A percentile compares a stretch with the other conserved stretches of the same genome.
phyloP scores from a whole-genome alignment of 2,888 invertebrate genomes.

The Nomada lathburiana region DNA sequence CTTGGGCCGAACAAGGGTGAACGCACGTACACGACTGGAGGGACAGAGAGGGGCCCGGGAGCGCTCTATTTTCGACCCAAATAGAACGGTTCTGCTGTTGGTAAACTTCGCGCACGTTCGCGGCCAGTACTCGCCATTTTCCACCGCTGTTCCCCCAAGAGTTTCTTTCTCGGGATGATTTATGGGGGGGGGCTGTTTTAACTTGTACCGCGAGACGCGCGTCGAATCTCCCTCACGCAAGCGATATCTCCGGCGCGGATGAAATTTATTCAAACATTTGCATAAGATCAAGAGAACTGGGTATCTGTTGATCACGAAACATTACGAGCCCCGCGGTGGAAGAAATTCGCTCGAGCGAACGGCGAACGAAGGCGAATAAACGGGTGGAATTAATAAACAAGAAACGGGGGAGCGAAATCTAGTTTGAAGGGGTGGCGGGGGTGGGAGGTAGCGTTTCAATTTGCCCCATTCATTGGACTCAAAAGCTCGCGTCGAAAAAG shows the following conservation, averaged over 20 bases:
- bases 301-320: no score
- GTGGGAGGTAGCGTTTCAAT: slow-evolving; percentile 37
- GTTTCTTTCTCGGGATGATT: background rate
- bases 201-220: background rate
- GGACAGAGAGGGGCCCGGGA: slow-evolving; percentile 41
- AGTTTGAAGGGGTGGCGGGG: no score
- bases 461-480: slow-evolving; percentile 34
- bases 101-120: slow-evolving; percentile 67
- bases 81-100: slow-evolving; percentile 72
- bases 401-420: no score
- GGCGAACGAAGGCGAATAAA: no score
- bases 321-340: no score
- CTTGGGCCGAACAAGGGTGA: slow-evolving; percentile 80
- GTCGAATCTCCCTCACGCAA: background rate
- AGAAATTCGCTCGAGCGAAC: no score
- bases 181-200: background rate
- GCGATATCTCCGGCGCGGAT: background rate
- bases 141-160: background rate
- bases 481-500: slow-evolving; percentile 42
- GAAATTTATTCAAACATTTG: no score
- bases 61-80: slow-evolving; percentile 70
- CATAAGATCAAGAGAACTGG: no score
- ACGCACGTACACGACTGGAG: slow-evolving; percentile 73
- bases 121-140: slow-evolving; percentile 20
- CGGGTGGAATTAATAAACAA: no score